phyloP scores from a whole-genome alignment of 2,113 vertebrate species.

The Centropus unirufus region DNA sequence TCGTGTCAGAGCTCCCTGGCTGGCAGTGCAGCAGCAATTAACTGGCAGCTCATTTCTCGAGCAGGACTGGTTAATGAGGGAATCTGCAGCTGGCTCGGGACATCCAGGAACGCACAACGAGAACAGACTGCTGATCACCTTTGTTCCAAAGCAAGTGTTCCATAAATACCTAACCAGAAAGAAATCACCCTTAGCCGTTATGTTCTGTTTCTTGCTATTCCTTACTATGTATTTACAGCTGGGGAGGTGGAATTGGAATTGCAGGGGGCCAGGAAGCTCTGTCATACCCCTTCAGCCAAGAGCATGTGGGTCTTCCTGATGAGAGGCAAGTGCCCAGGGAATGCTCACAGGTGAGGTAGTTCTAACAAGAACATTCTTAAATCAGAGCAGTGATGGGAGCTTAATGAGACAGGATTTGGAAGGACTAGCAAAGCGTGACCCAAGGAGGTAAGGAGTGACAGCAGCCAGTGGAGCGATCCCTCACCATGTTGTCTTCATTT shows the following conservation, averaged over 20 bases:
- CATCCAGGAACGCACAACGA: neutral
- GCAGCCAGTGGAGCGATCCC: neutral
- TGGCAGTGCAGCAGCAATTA: constrained; percentile 9
- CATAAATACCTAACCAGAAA: neutral
- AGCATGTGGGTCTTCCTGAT: neutral
- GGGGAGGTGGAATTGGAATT: neutral
- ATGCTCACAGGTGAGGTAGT: constrained; percentile 47
- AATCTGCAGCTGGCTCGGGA: neutral
- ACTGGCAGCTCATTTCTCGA: neutral
- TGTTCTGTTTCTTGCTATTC: neutral
- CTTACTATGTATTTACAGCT: neutral
- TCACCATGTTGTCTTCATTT: neutral
- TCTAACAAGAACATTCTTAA: constrained; percentile 56
- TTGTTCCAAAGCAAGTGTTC: constrained; percentile 34
- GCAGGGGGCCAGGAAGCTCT: neutral
- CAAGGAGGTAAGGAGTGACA: constrained; percentile 29
- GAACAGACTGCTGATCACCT: neutral
- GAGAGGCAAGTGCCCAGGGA: constrained; percentile 34
- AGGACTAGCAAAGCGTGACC: constrained; percentile 30
- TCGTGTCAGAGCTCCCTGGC: neutral
- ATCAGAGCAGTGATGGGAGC: constrained; percentile 26
- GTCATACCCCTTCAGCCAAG: neutral
- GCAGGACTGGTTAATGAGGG: neutral
- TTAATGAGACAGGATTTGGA: constrained; percentile 43
- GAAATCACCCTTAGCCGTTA: constrained; percentile 30